phyloP scores from a whole-genome alignment of 2,888 invertebrate genomes.

The Habrosyne pyritoides region DNA sequence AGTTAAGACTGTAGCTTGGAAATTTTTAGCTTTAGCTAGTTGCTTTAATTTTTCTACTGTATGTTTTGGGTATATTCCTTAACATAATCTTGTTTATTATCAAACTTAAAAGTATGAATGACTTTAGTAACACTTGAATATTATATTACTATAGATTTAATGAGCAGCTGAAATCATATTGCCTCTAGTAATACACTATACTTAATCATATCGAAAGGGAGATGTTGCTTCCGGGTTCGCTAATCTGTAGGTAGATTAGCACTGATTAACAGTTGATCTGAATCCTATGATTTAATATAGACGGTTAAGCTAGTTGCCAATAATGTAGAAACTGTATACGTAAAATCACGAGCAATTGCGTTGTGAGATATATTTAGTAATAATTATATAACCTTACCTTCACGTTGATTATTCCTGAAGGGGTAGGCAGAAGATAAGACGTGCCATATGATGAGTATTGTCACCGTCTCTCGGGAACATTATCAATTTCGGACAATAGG shows the following conservation, averaged over 20 bases:
- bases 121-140: no score
- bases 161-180: no score
- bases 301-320: background rate
- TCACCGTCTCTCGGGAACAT: no score
- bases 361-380: no score
- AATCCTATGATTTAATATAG: background rate
- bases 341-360: no score
- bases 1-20: background rate
- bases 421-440: no score
- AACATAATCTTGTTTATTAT: background rate
- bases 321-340: background rate
- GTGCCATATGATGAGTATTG: no score
- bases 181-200: background rate
- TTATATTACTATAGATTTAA: no score
- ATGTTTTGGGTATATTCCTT: background rate
- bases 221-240: background rate
- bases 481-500: no score
- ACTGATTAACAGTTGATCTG: background rate
- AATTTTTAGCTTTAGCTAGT: background rate
- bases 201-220: background rate
- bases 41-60: background rate
- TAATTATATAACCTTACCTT: no score
- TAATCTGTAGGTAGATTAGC: background rate
- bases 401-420: no score
- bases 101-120: no score